Base-by-base conservation (phyloP, 2,797 vertebrate genomes). In the Dendrocincla fuliginosa region DNA sequence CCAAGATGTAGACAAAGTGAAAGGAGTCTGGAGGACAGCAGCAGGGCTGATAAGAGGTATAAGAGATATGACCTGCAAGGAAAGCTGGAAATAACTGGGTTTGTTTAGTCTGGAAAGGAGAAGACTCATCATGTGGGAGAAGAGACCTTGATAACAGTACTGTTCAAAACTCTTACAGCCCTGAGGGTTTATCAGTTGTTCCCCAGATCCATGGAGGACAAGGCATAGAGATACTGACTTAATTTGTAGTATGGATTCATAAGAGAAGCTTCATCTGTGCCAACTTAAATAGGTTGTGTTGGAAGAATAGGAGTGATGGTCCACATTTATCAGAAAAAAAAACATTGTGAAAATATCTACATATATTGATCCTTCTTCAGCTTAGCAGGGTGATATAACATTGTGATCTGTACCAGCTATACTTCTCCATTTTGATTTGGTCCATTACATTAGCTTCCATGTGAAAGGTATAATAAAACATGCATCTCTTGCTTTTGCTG, bases 81-180 rank as follows among this genome's bases (percentile, higher is more conserved):
- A 91, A 81, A 84, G 37, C 77, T 78, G 76, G 94, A 88, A 96
- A 88, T 91, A 78, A 78, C 53, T 84, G 46, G 2, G 10, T 88
- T 95, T 97, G 95, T 95, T 97, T 96, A 95, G 95, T 95, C 95
- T 95, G 59, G 47, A 84, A 81, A 86, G 71, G 17, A 85, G 77
- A 93, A 63, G 27, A 82, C 33, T 87, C 32, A 3, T 46, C n/a
- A 27, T 83, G 85, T 94, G 65, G 27, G 46, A 94, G 85, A 87
- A 87, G 25, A 22, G 63, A 87, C 56, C 32, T 18, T 81, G 89
- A 68, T 94, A 91, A 82, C 5, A 46, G 85, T 89, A 32, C 52
- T 53, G 46, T 64, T 92, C 68, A 78, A 55, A 84, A 94, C 49
- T 23, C 1, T 35, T 81, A 6, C 11, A 52, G 56, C 46, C 42